Percentiles rank a stretch among this genome's conserved stretches.
Evolutionary conservation across 2,797 vertebrate genomes (phyloP).

Genomic region (Helostoma temminkii): DNA sequence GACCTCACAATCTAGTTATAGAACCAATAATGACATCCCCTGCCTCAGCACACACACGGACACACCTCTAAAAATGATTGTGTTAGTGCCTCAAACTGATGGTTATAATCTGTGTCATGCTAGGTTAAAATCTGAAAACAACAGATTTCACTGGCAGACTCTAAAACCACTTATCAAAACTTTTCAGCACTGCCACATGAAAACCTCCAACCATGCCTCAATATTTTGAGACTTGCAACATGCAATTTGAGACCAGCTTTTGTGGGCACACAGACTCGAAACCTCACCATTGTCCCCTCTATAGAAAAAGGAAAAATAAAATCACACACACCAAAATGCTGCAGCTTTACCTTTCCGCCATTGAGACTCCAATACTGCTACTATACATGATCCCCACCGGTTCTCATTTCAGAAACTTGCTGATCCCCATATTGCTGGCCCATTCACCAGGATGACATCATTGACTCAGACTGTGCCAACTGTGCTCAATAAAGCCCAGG

Average conservation of each 20-base stretch:
- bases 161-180: constrained; percentile 74
- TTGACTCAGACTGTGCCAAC: constrained; percentile 74
- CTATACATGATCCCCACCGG: constrained; percentile 49
- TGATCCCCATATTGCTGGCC: constrained; percentile 75
- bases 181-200: constrained; percentile 66
- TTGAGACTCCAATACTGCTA: constrained; percentile 44
- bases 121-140: constrained; percentile 67
- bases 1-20: constrained; percentile 66
- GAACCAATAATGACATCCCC: constrained; percentile 64
- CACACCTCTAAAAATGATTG: constrained; percentile 48
- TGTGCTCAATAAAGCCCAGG: constrained; percentile 78
- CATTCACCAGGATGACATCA: constrained; percentile 81
- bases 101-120: constrained; percentile 56
- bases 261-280: constrained; percentile 56
- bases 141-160: constrained; percentile 68
- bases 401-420: constrained; percentile 79
- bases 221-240: constrained; percentile 74
- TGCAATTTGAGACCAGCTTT: constrained; percentile 73
- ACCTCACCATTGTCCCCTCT: constrained; percentile 57
- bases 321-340: constrained; percentile 21
- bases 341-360: constrained; percentile 46
- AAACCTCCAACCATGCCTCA: constrained; percentile 74
- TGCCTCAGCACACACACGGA: constrained; percentile 21
- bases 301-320: constrained; percentile 5
- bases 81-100: constrained; percentile 41